Evolutionary conservation across 2,888 invertebrate species (phyloP).

Genomic region (Coenonympha arcania): DNA sequence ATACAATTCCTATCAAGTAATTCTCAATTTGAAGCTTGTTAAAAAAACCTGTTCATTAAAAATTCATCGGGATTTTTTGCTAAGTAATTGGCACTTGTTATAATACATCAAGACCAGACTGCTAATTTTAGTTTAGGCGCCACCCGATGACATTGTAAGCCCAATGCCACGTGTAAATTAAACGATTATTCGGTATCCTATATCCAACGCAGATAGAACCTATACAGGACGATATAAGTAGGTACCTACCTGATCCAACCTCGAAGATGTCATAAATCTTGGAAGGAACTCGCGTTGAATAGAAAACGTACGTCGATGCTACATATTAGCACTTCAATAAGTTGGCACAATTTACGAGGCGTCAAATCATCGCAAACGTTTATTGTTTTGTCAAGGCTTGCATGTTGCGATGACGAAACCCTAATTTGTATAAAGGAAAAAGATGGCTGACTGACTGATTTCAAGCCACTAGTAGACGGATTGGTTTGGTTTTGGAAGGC

Average conservation of each 20-base stretch:
- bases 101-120: slow-evolving; percentile 2
- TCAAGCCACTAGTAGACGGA: no score
- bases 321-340: slow-evolving; percentile 11
- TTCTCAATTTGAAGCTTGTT: no score
- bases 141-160: slow-evolving; percentile 7
- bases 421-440: no score
- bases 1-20: no score
- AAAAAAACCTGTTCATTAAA: no score
- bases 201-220: no score
- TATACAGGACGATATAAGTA: no score
- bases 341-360: not conserved
- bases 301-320: slow-evolving; percentile 14
- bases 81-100: not conserved
- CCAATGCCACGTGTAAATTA: slow-evolving; percentile 19
- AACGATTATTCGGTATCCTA: slow-evolving; percentile 8
- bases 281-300: slow-evolving; percentile 26
- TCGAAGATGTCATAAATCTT: slow-evolving; percentile 29
- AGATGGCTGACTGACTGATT: no score
- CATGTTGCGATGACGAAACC: not conserved
- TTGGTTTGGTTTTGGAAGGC: no score
- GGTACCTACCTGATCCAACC: slow-evolving; percentile 14
- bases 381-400: not conserved
- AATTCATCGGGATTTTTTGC: slow-evolving; percentile 1
- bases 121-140: slow-evolving; percentile 7
- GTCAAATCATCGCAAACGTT: not conserved